These are phyloP conservation scores for Centrocercus urophasianus DNA, from an alignment of 2,113 vertebrate genomes.

Conservation along the genomic window DNA sequence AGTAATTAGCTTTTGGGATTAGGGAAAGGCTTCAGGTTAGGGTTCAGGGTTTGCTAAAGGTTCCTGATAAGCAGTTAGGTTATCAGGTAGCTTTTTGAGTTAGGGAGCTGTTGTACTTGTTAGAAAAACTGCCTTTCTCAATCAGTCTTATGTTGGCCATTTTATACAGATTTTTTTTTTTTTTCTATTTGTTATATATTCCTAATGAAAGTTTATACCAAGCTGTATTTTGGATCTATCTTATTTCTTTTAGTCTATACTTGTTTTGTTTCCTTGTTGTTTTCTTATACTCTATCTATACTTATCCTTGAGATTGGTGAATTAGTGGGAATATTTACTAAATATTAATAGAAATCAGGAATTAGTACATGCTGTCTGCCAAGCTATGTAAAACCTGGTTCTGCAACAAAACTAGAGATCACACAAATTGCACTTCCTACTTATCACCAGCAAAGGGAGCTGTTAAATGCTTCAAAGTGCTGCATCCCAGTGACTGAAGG, in stretches of 20 bases:
- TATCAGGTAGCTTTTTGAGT: not conserved
- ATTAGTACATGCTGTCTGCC: not conserved
- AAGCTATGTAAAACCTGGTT: not conserved
- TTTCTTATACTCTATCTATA: not conserved
- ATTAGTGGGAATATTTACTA: not conserved
- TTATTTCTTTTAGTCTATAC: not conserved
- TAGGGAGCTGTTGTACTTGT: rapidly evolving
- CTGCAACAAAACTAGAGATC: rapidly evolving
- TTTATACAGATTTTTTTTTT: not conserved
- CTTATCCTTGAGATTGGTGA: not conserved
- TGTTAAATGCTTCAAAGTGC: not conserved
- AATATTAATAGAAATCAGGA: not conserved
- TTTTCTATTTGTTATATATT: not conserved
- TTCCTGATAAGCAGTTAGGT: not conserved
- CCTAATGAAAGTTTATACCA: not conserved
- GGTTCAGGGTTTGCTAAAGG: not conserved
- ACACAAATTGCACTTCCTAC: not conserved
- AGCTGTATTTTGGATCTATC: not conserved
- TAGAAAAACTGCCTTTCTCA: not conserved
- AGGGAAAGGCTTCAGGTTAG: not conserved
- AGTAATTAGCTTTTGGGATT: not conserved
- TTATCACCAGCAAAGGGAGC: slow-evolving; percentile 59
- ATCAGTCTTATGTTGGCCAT: not conserved
- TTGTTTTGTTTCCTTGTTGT: not conserved
- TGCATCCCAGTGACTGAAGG: rapidly evolving